Evolutionary conservation across 2,888 invertebrate genomes (phyloP), one percentile per base, ranked within the genome.

Genomic region (Desoria tigrina): DNA sequence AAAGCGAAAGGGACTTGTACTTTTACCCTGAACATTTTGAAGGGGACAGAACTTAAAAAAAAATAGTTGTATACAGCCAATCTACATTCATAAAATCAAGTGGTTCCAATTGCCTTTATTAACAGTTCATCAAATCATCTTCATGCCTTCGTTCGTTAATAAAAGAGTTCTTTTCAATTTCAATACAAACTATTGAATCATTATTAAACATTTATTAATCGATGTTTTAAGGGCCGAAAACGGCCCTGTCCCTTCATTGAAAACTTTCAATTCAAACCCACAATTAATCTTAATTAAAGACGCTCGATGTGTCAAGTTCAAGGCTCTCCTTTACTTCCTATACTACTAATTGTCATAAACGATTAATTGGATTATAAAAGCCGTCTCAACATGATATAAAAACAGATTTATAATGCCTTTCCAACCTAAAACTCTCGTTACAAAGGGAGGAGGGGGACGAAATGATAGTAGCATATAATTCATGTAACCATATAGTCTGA

Each of bases 101-200:
- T 67, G 67, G 61, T 66, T 53, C 64, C 69, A 69, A 69, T 69
- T 69, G 69, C 37, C 51, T 66, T 51, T 61, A 64, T 69, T 69
- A 69, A 65, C 69, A 65, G 62, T 56, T 68, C 68, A 66, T 66
- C 45, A 45, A 45, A 45, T 69, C 66, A 61, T 66, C 60, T 66
- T 45, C 62, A 62, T 63, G 56, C 69, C 63, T 57, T 62, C 61
- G 53, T 51, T 54, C 62, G n/a, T n/a, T n/a, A n/a, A 60, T 28
- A 58, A 58, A n/a, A 11, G 26, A 42, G 58, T 9, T 58, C 57
- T 27, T 27, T 55, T 55, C n/a, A 16, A 45, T 45, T 16, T 45
- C 45, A 16, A 45, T 18, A 18, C 45, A 45, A 18, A 18, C 21
- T 45, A 18, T 45, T 45, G 16, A 16, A 45, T 9, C 45, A 6